These are phyloP conservation scores for Tragulus kanchil DNA, from an alignment of 2,113 vertebrate species.

Conservation along the genomic window DNA sequence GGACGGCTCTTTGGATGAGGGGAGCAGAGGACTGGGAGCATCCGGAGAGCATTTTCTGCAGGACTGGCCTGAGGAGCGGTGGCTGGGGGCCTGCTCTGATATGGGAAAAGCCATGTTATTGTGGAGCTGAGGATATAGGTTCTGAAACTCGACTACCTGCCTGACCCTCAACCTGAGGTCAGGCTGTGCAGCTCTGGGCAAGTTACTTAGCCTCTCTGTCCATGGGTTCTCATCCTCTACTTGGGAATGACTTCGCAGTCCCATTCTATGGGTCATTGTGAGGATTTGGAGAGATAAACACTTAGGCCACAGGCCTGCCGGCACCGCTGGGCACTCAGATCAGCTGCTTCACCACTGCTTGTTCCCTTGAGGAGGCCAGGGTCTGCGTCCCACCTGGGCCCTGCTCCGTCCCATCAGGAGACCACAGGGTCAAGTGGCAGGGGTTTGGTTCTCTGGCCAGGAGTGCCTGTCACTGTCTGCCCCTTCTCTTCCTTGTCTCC, in stretches of 20 bases:
- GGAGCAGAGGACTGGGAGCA: not conserved
- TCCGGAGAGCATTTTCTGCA: not conserved
- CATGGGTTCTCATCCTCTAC: not conserved
- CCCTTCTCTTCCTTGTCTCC: not conserved
- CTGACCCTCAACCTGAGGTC: not conserved
- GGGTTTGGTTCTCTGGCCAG: not conserved
- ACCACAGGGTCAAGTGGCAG: not conserved
- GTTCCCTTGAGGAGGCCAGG: not conserved
- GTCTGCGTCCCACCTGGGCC: not conserved
- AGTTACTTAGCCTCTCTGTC: not conserved
- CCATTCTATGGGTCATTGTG: not conserved
- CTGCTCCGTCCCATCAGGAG: not conserved
- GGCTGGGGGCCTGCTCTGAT: not conserved
- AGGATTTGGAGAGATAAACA: not conserved
- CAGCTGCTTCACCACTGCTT: fast-evolving
- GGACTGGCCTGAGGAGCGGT: not conserved
- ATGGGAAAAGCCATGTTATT: not conserved
- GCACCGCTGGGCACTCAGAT: not conserved
- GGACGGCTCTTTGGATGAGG: not conserved
- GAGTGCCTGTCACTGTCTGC: not conserved
- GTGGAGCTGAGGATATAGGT: not conserved
- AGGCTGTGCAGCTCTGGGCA: not conserved
- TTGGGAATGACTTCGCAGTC: not conserved
- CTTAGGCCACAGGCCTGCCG: not conserved
- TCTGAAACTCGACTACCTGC: not conserved